Evolutionary conservation across 2,113 vertebrate genomes (phyloP).

Genomic region (Promerops cafer): DNA sequence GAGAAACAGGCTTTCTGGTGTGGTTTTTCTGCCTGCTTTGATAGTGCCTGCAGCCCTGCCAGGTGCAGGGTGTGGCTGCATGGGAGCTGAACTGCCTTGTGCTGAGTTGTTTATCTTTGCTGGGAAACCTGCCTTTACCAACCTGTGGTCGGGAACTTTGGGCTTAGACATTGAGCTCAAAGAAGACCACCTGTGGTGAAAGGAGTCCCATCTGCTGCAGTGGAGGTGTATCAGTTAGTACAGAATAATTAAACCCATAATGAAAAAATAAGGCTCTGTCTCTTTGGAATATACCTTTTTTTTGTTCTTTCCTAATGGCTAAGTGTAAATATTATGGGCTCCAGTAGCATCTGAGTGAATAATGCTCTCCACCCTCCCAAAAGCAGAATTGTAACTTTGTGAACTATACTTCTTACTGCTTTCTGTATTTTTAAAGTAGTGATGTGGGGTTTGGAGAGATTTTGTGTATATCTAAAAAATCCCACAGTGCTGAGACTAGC

Average conservation of each 20-base stretch:
- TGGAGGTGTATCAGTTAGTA: neutral
- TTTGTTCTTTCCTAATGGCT: neutral
- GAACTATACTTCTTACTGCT: neutral
- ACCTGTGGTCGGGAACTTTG: neutral
- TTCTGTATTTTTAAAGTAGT: neutral
- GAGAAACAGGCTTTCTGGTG: slow-evolving; percentile 49
- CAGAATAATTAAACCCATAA: neutral
- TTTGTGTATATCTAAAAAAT: neutral
- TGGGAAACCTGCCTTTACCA: neutral
- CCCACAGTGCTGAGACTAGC: too few species aligned
- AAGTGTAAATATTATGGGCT: neutral
- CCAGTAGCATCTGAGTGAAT: neutral
- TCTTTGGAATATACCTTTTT: neutral
- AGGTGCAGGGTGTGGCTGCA: slow-evolving; percentile 48
- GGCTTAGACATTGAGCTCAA: neutral
- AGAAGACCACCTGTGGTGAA: neutral
- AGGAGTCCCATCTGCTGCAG: neutral
- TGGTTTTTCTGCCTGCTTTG: slow-evolving; percentile 20
- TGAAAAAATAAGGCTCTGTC: neutral
- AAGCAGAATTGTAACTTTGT: neutral
- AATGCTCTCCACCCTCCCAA: neutral
- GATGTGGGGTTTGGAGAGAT: accelerated
- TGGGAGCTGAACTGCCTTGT: slow-evolving; percentile 20
- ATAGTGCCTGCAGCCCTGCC: slow-evolving; percentile 10
- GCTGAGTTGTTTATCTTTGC: slow-evolving; percentile 19